Evolutionary conservation across 2,797 vertebrate species (phyloP).

Genomic region (Melanotaenia parkinsoni): DNA sequence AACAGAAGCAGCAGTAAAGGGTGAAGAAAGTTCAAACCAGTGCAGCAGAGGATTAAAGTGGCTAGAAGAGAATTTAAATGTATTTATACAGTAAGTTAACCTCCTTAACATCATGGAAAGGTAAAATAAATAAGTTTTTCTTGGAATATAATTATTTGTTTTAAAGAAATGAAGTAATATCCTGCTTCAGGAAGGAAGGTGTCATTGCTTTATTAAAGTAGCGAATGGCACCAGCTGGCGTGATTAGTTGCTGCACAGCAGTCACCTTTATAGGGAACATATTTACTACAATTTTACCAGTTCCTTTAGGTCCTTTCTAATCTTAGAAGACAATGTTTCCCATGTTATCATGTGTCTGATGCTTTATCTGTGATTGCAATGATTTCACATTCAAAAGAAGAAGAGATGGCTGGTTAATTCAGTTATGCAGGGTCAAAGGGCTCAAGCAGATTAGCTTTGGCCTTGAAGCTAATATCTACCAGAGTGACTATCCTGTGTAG

Average conservation of each 20-base stretch:
- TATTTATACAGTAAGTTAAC: background rate
- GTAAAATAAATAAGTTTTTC: background rate
- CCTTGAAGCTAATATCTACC: slow-evolving; percentile 46
- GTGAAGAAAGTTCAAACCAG: background rate
- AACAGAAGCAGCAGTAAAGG: background rate
- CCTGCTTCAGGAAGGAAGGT: slow-evolving; percentile 9
- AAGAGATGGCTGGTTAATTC: slow-evolving; percentile 57
- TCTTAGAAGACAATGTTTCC: background rate
- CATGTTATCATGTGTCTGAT: slow-evolving; percentile 5
- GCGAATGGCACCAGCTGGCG: slow-evolving; percentile 39
- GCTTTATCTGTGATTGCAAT: slow-evolving; percentile 31
- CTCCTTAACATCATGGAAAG: background rate
- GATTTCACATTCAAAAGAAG: slow-evolving; percentile 38
- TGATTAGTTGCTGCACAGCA: background rate
- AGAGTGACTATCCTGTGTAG: slow-evolving; percentile 30
- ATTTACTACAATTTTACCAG: background rate
- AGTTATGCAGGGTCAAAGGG: slow-evolving; percentile 58
- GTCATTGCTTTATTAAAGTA: slow-evolving; percentile 3
- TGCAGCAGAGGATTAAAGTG: background rate
- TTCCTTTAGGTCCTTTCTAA: slow-evolving; percentile 16
- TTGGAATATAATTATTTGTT: slow-evolving; percentile 1
- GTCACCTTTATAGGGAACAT: background rate
- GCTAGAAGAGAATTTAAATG: background rate
- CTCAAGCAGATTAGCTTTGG: slow-evolving; percentile 55
- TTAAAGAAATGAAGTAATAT: background rate